These are phyloP conservation scores for Invenusta paracnida DNA, from an alignment of 2,888 invertebrate species.

Conservation along the genomic window DNA sequence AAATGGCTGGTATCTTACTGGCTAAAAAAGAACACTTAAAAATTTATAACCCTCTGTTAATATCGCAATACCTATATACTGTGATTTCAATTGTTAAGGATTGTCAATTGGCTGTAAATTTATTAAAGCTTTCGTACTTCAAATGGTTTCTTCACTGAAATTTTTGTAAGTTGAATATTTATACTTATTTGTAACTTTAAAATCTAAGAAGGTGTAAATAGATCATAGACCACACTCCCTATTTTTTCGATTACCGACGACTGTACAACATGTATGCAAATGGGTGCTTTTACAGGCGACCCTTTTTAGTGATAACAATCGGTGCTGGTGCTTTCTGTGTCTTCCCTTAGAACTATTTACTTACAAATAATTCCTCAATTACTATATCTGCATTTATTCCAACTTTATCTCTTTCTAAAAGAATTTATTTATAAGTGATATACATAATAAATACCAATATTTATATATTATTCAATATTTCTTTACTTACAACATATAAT, in stretches of 20 bases:
- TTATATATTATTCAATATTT: not conserved
- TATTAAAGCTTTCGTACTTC: not conserved
- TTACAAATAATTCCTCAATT: too few species aligned
- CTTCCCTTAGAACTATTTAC: too few species aligned
- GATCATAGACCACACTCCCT: not conserved
- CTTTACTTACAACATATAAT: too few species aligned
- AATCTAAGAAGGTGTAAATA: not conserved
- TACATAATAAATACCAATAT: not conserved
- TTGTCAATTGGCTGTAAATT: conserved; percentile 13
- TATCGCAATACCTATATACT: not conserved
- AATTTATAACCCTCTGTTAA: not conserved
- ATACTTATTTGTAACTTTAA: not conserved
- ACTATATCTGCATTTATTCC: too few species aligned
- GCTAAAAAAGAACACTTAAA: not conserved
- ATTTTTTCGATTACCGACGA: too few species aligned
- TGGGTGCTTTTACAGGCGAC: too few species aligned
- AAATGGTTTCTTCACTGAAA: too few species aligned
- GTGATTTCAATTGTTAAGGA: conserved; percentile 2
- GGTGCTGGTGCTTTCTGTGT: not conserved
- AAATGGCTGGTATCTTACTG: too few species aligned
- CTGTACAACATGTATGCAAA: too few species aligned
- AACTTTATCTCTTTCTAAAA: not conserved
- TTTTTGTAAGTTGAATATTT: too few species aligned
- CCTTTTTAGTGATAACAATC: too few species aligned
- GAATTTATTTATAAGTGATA: not conserved